Evolutionary conservation across 2,888 invertebrate genomes (phyloP).

Genomic region (Agrochola circellaris): DNA sequence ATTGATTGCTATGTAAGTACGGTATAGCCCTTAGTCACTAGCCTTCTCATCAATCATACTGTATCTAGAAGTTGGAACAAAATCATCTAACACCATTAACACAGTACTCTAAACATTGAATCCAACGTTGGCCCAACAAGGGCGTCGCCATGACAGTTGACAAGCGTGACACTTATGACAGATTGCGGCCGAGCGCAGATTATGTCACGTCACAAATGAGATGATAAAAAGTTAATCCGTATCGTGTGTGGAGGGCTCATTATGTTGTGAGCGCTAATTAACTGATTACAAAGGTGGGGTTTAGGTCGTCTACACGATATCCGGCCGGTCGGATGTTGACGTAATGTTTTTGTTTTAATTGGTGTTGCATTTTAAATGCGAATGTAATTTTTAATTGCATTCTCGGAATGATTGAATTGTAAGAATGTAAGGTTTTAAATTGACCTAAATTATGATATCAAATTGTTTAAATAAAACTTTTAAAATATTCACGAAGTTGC

Average conservation of each 20-base stretch:
- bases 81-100: slow-evolving; percentile 34
- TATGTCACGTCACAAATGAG: slow-evolving; percentile 82
- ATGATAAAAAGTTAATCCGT: slow-evolving; percentile 76
- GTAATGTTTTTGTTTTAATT: slow-evolving; percentile 42
- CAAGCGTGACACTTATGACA: slow-evolving; percentile 81
- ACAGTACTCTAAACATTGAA: slow-evolving; percentile 18
- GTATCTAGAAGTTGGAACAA: slow-evolving; percentile 32
- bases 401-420: slow-evolving; percentile 10
- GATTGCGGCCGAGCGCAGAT: slow-evolving; percentile 84
- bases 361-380: slow-evolving; percentile 34
- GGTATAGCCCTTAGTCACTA: slow-evolving; percentile 14
- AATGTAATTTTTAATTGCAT: slow-evolving; percentile 16
- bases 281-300: slow-evolving; percentile 65
- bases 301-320: slow-evolving; percentile 54
- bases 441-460: slow-evolving; percentile 25
- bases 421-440: slow-evolving; percentile 25
- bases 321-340: slow-evolving; percentile 50
- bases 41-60: slow-evolving; percentile 26
- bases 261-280: slow-evolving; percentile 66
- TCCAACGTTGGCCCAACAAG: slow-evolving; percentile 60
- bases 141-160: slow-evolving; percentile 73
- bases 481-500: not conserved
- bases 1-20: slow-evolving; percentile 5
- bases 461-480: not conserved
- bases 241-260: slow-evolving; percentile 62